Base-by-base conservation (phyloP, 1,140 invertebrate genomes). In the Sycophila sp. region DNA sequence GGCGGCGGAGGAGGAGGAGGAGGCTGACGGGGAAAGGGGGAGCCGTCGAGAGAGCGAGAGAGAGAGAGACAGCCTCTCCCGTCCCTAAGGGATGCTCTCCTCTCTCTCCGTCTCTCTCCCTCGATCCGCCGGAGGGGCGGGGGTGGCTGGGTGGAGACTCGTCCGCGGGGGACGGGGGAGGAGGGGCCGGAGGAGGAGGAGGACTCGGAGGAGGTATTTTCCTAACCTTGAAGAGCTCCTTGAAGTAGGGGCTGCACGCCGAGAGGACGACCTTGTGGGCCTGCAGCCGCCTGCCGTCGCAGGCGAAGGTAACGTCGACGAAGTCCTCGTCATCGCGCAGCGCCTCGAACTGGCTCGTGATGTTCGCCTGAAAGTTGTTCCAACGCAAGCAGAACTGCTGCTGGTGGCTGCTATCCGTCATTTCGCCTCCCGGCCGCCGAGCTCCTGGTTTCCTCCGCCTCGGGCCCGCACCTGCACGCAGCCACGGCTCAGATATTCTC, bases 351-450 rank as follows among this genome's bases (percentile, higher is more conserved):
- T 93, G 92, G 83, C 91, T 91, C 79, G 92, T 92, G 85, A 95
- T 93, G 86, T 94, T 96, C 73, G 92, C 92, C 87, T 94, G 93
- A 90, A 95, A 95, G 88, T 95, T 95, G 89, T 95, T 95, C 94
- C 94, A 96, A 89, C 93, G 91, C 85, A 96, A 90, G 89, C 94
- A 96, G 88, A 95, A 96, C 88, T 95, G 93, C 89, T 96, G 85
- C 83, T 86, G 85, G 42, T 71, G 69, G 60, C 67, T 63, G 77
- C 83, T 85, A 85, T 86, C 84, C 85, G 84, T 85, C 84, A 86
- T 86, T 84, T 40, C 66, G 66, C 55, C 55, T 38, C 47, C 7
- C 53, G 26, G 5, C 51, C 19, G 10, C 51, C n/a, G n/a, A n/a
- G n/a, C n/a, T n/a, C n/a, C n/a, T n/a, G n/a, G n/a, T n/a, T n/a